Evolutionary conservation across 2,888 invertebrate genomes (phyloP).

Genomic region (Drosophila hawaiiensis): DNA sequence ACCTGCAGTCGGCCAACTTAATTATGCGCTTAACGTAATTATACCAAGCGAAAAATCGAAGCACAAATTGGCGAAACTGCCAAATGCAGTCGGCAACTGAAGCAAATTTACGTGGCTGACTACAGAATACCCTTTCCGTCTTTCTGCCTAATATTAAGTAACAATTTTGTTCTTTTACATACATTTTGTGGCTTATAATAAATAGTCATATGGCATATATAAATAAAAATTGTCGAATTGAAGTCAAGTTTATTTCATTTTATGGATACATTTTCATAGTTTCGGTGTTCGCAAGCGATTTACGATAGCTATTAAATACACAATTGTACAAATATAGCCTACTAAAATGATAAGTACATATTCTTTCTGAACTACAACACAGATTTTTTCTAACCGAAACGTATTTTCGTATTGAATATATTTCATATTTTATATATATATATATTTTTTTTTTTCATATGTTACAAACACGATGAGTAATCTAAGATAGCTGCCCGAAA

Average conservation of each 20-base stretch:
- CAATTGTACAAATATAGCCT: not conserved
- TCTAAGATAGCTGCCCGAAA: not conserved
- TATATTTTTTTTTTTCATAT: not conserved
- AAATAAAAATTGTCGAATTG: not conserved
- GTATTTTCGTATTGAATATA: not conserved
- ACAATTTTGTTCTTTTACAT: too few relatives aligned
- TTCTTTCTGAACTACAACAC: not conserved
- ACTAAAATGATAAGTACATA: not conserved
- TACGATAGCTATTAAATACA: not conserved
- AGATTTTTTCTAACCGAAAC: not conserved
- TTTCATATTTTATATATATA: not conserved
- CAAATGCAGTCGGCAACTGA: conserved; percentile 39
- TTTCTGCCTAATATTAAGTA: too few relatives aligned
- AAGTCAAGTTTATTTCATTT: not conserved
- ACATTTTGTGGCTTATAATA: not conserved
- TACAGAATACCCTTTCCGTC: conserved; percentile 4
- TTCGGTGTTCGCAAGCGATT: not conserved
- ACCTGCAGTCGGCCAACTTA: conserved; percentile 75
- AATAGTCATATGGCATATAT: not conserved
- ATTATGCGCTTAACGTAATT: conserved; percentile 79
- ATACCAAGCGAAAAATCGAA: conserved; percentile 71
- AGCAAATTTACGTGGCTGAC: not conserved
- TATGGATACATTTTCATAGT: not conserved
- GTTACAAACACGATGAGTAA: not conserved
- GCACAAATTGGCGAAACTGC: conserved; percentile 69